These are phyloP conservation scores for Porites rus DNA, from an alignment of 92 coral and sea anemone genomes.

Conservation along the genomic window DNA sequence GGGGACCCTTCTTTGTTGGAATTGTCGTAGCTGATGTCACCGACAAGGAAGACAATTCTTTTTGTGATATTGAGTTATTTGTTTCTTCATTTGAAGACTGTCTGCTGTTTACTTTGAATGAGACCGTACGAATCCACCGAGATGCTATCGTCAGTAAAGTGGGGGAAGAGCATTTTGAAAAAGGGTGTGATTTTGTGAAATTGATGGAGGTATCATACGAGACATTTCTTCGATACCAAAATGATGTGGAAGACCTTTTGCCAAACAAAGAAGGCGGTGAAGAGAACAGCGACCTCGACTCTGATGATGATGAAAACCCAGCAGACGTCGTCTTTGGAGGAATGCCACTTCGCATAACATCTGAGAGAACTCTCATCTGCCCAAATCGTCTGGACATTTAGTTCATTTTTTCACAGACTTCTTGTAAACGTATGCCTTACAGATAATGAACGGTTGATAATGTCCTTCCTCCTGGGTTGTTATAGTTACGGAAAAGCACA, in stretches of 20 bases:
- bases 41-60: background rate
- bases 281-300: no score
- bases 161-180: background rate
- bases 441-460: no score
- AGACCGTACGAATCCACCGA: background rate
- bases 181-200: background rate
- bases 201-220: background rate
- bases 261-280: constrained; percentile 4
- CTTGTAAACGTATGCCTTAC: no score
- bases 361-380: no score
- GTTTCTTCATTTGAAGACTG: constrained; percentile 14
- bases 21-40: constrained; percentile 13
- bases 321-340: no score
- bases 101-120: background rate
- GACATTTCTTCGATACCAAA: background rate
- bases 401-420: no score
- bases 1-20: constrained; percentile 34
- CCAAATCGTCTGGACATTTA: no score
- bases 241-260: constrained; percentile 2
- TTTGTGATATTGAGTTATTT: background rate
- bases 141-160: background rate
- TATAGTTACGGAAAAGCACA: no score
- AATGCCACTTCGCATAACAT: no score
- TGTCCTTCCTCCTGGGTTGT: no score
- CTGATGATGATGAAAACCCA: no score